These are phyloP conservation scores for Hydrolagus colliei DNA, from an alignment of 2,797 vertebrate genomes.

Conservation along the genomic window DNA sequence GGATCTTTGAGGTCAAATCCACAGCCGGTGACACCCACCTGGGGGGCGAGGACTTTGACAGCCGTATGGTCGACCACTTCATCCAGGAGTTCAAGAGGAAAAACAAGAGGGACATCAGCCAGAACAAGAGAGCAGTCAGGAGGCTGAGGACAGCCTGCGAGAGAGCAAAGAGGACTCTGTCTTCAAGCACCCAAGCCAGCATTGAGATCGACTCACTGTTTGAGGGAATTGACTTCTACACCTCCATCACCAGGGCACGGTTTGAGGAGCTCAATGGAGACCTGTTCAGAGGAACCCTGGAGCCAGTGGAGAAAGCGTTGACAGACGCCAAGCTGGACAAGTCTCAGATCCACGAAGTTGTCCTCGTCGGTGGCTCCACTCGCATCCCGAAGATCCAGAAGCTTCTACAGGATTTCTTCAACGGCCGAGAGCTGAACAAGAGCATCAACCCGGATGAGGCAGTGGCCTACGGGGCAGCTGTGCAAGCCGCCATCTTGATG, in stretches of 20 bases:
- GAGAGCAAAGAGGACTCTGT: constrained; percentile 24
- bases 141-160: constrained; percentile 27
- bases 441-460: constrained; percentile 31
- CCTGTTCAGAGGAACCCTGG: constrained; percentile 27
- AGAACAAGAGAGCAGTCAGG: constrained; percentile 25
- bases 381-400: constrained; percentile 31
- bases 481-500: constrained; percentile 68
- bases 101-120: constrained; percentile 17
- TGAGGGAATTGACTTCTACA: constrained; percentile 30
- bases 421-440: constrained; percentile 23
- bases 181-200: constrained; percentile 22
- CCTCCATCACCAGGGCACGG: constrained; percentile 27
- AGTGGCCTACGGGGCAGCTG: constrained; percentile 48
- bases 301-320: constrained; percentile 27
- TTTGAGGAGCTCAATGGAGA: constrained; percentile 27
- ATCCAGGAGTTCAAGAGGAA: constrained; percentile 26
- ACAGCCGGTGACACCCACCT: neutral
- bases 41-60: constrained; percentile 31
- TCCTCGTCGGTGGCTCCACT: constrained; percentile 28
- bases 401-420: constrained; percentile 32
- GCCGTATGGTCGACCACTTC: constrained; percentile 22
- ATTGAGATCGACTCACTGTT: constrained; percentile 29
- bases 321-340: constrained; percentile 25
- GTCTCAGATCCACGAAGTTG: constrained; percentile 9
- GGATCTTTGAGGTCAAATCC: constrained; percentile 27